phyloP scores from a whole-genome alignment of 1,140 invertebrate genomes.

The Contarinia nasturtii region DNA sequence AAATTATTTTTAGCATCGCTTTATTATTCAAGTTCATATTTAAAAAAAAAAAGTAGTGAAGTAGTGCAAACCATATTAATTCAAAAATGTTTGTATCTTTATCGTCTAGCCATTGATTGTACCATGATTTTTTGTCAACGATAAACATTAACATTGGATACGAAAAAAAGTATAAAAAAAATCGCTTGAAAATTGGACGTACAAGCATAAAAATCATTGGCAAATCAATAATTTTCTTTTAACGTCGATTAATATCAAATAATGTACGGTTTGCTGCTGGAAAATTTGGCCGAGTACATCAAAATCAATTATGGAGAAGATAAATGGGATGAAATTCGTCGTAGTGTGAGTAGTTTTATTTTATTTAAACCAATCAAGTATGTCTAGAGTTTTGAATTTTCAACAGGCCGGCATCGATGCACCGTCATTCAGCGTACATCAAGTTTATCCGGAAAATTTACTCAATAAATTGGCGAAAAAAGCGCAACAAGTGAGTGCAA shows the following conservation, averaged over 20 bases:
- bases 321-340: conserved; percentile 70
- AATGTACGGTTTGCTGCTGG: conserved; percentile 89
- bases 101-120: too few relatives aligned
- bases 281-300: conserved; percentile 83
- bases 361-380: background rate
- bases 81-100: too few relatives aligned
- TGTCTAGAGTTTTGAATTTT: too few relatives aligned
- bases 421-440: conserved; percentile 75
- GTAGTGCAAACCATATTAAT: too few relatives aligned
- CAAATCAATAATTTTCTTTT: background rate
- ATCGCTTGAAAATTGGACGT: too few relatives aligned
- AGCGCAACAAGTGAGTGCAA: conserved; percentile 52
- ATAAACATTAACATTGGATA: too few relatives aligned
- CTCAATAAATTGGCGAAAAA: conserved; percentile 67
- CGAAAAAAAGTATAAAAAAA: too few relatives aligned
- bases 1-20: too few relatives aligned
- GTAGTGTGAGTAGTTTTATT: conserved; percentile 31
- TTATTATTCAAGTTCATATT: too few relatives aligned
- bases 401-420: conserved; percentile 59
- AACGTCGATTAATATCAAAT: conserved; percentile 11
- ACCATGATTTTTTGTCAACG: too few relatives aligned
- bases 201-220: too few relatives aligned
- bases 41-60: too few relatives aligned
- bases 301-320: conserved; percentile 79
- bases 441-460: conserved; percentile 79